These are phyloP conservation scores for Sesamia inferens DNA, from an alignment of 2,888 invertebrate species.

Conservation along the genomic window DNA sequence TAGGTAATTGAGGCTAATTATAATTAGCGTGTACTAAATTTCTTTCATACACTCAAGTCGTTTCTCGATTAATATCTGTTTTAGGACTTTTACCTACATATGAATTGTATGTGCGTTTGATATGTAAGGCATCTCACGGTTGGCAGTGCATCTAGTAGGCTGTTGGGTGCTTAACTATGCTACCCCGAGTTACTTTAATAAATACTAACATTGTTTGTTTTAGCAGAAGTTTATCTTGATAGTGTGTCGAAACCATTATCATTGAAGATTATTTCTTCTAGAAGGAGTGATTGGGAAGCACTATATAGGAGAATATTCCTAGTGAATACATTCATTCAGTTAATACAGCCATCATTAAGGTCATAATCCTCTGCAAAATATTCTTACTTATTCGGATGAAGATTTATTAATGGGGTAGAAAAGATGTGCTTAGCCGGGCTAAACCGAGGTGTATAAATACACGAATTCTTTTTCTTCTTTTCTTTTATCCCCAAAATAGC, in stretches of 20 bases:
- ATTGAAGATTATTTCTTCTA: background rate
- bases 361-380: background rate
- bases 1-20: conserved; percentile 49
- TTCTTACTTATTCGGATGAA: background rate
- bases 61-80: conserved; percentile 27
- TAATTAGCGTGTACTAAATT: conserved; percentile 43
- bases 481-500: background rate
- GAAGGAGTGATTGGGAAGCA: background rate
- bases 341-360: background rate
- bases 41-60: conserved; percentile 26
- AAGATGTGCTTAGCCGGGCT: background rate
- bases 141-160: too few relatives aligned
- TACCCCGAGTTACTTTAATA: too few relatives aligned
- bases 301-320: background rate
- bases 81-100: too few relatives aligned
- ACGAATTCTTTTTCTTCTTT: background rate
- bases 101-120: too few relatives aligned
- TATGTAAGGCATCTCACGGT: too few relatives aligned
- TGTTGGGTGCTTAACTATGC: too few relatives aligned
- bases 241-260: too few relatives aligned
- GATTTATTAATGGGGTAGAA: background rate
- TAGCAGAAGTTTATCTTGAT: too few relatives aligned
- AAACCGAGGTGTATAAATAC: background rate
- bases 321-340: too few relatives aligned
- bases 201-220: too few relatives aligned